Evolutionary conservation across 2,888 invertebrate species (phyloP), one percentile per base, ranked within the genome.

Genomic region (Eustalomyia histrio): DNA sequence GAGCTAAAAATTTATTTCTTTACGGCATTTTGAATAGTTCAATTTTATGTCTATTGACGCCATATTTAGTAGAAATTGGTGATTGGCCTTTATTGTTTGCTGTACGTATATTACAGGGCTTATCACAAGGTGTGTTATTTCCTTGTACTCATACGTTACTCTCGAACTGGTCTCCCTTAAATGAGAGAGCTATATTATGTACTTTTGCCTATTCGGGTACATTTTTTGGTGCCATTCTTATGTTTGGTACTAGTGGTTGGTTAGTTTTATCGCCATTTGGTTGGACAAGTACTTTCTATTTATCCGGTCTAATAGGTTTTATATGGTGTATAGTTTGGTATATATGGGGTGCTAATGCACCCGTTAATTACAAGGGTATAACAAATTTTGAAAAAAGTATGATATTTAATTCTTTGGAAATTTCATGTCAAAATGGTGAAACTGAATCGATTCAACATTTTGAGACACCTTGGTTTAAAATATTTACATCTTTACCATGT

Each of bases 231-330:
- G 95, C 95, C 17, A 94, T 96, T 0, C 87, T 95, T 0, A 94
- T 95, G 84, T 90, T 96, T 86, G 92, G 94, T 24, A 85, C 93
- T 18, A 94, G 95, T 14, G 97, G 97, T 0, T 90, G 93, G 8
- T 91, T 97, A 50, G 92, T 95, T 0, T 93, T 93, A 0, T 93
- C 94, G 0, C 84, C 90, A 0, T 91, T 93, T 84, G 96, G 96
- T 0, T 96, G 96, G 96, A 94, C 95, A 0, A 92, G 94, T 6
- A 94, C 94, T 75, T 96, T 96, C 90, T 96, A 96, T 87, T 89
- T 93, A 1, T 94, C 95, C 84, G 95, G 95, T 0, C 90, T 91
- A 2, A 87, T 93, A 0, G 94, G 94, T 0, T 87, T 93, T 0
- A 12, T 92, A 0, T 95, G 95, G 95, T 90, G 92, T 0, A 79